Conservation (phyloP, 2,797 vertebrate genomes). For the Alosa sapidissima region DNA sequence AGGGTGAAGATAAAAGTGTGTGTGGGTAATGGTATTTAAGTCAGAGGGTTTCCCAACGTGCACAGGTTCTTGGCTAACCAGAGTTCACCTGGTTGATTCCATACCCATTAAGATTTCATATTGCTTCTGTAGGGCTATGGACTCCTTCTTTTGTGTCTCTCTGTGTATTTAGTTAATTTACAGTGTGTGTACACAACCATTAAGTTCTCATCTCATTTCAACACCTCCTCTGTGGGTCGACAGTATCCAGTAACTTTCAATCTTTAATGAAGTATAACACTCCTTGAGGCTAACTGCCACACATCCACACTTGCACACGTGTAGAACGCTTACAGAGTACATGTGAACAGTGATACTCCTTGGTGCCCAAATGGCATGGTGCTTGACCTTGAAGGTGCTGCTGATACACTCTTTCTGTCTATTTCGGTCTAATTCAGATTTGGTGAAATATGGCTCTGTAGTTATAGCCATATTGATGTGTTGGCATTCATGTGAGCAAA, state of each 20-base stretch:
- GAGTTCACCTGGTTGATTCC: background rate
- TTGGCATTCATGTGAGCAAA: no score
- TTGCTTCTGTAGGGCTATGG: background rate
- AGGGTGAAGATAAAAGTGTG: background rate
- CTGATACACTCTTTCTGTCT: background rate
- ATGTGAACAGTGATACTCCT: background rate
- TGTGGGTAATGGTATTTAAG: background rate
- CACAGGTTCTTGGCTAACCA: background rate
- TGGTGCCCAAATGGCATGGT: background rate
- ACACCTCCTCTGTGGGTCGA: background rate
- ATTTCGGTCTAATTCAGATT: background rate
- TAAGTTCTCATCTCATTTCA: background rate
- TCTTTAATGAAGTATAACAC: conserved; percentile 10
- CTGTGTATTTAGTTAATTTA: background rate
- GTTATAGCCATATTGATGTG: no score
- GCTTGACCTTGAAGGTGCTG: background rate
- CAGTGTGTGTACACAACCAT: background rate
- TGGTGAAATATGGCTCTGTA: background rate
- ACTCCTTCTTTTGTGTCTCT: background rate
- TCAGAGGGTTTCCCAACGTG: background rate
- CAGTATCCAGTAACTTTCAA: background rate
- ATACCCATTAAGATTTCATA: background rate
- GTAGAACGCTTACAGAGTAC: background rate
- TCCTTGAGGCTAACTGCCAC: background rate
- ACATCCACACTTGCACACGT: background rate